phyloP scores from a whole-genome alignment of 92 coral and sea anemone genomes.

The Virgularia gustaviana region DNA sequence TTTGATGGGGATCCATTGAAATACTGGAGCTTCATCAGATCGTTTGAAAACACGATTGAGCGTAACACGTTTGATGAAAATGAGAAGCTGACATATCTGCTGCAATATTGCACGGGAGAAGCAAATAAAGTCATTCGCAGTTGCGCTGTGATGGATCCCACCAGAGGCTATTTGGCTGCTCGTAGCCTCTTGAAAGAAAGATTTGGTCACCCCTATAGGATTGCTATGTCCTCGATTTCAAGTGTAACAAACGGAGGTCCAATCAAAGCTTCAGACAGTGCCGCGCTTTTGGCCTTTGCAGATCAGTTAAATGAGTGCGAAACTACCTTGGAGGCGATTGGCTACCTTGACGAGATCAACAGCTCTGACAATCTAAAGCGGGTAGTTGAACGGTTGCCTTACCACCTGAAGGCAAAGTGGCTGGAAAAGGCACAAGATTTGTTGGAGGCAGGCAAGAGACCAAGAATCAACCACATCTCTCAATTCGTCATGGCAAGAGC shows the following conservation, averaged over 20 bases:
- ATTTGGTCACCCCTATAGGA: constrained; percentile 32
- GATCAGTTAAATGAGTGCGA: constrained; percentile 22
- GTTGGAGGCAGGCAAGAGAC: neutral
- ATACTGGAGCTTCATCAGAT: constrained; percentile 31
- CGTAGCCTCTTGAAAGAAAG: constrained; percentile 19
- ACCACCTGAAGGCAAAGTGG: constrained; percentile 27
- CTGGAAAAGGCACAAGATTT: constrained; percentile 5
- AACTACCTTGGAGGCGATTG: constrained; percentile 36
- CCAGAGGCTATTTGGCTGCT: constrained; percentile 28
- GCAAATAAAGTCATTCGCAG: constrained; percentile 30
- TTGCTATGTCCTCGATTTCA: neutral
- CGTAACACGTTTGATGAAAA: constrained; percentile 1
- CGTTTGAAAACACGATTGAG: constrained; percentile 25
- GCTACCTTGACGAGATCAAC: constrained; percentile 33
- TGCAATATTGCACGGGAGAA: constrained; percentile 44
- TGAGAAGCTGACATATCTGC: constrained; percentile 29
- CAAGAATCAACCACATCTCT: constrained; percentile 23
- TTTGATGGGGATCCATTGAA: constrained; percentile 36
- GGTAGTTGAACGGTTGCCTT: constrained; percentile 36
- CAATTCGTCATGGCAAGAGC: constrained; percentile 29
- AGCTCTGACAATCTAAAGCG: constrained; percentile 31
- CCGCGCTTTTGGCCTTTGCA: constrained; percentile 22
- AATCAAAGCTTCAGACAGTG: constrained; percentile 17
- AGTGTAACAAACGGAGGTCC: constrained; percentile 27
- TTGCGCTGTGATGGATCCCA: constrained; percentile 30